Conservation (phyloP, 2,888 invertebrate genomes). For the Sphaerophoria taeniata region DNA sequence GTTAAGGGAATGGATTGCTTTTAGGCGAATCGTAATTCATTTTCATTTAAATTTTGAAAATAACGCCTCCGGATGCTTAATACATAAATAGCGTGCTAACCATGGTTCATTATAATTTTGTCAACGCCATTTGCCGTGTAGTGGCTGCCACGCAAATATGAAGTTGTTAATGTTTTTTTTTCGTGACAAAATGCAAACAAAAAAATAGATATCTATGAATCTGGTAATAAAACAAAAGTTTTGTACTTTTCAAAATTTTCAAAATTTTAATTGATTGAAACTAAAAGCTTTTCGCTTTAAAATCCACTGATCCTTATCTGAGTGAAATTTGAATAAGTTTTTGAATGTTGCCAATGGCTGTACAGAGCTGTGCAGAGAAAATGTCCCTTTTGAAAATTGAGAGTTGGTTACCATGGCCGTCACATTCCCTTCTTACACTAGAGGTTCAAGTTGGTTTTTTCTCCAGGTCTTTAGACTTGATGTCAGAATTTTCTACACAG, state of each 20-base stretch:
- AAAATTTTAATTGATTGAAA: conserved; percentile 62
- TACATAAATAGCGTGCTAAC: conserved; percentile 23
- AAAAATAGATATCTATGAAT: conserved; percentile 3
- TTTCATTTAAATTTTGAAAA: conserved; percentile 15
- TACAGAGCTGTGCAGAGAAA: neutral
- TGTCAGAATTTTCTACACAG: neutral
- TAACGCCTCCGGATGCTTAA: neutral
- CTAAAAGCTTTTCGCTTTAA: conserved; percentile 43
- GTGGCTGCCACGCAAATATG: neutral
- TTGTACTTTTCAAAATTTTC: conserved; percentile 32
- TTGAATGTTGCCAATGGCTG: neutral
- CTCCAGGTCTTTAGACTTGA: neutral
- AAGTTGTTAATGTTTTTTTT: neutral
- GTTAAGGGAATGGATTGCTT: neutral
- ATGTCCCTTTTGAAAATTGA: too few relatives aligned
- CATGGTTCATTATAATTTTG: conserved; percentile 16
- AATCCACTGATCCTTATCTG: conserved; percentile 52
- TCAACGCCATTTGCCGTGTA: neutral
- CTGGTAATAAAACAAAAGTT: conserved; percentile 32
- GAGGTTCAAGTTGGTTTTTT: too few relatives aligned
- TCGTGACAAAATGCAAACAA: neutral
- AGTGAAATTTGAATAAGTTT: conserved; percentile 23
- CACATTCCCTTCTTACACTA: too few relatives aligned
- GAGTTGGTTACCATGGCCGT: too few relatives aligned
- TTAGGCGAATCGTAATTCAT: conserved; percentile 2